Base-by-base conservation (phyloP, 2,113 vertebrate genomes). In the Sinocyclocheilus rhinocerous region DNA sequence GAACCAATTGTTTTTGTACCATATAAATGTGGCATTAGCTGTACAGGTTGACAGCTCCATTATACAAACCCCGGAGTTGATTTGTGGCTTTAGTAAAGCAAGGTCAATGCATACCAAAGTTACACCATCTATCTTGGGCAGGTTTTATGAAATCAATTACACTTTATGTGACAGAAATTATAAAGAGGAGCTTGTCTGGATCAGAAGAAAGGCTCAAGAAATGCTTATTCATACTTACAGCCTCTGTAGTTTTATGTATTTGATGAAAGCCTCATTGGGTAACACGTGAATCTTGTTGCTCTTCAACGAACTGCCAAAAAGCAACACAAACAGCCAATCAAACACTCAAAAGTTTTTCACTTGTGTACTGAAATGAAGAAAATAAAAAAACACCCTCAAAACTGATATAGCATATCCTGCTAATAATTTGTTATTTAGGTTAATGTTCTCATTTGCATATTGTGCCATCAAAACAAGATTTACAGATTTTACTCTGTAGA, bases 261-360 rank as follows among this genome's bases (percentile, higher is more conserved):
- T 92, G 22, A 87, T 92, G 92, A 96, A 96, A 92, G 93, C 88
- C 84, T 93, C 88, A 84, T 94, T 94, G 29, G 94, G 90, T 91
- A 96, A 91, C 48, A 73, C 91, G 76, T 24, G 83, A 83, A 95
- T 96, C 85, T 93, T 78, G 65, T 96, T 96, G 89, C 93, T 92
- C 89, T 86, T 94, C 18, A 96, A 91, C 15, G 95, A 96, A 91
- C 95, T 96, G 90, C 67, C 39, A 8, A 52, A 78, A 61, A 24
- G 69, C 4, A 55, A 76, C 65, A 76, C 22, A 73, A 63, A 50
- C 11, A 63, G 42, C 9, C 0, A 50, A 22, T 70, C 26, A 55
- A 16, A 67, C 52, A 22, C 29, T 72, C 16, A 63, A 59, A 3
- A 39, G 5, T 13, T 7, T 22, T 72, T 42, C 36, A 42, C 42